Conservation (phyloP, 1,140 invertebrate species). For the Stegodyphus mimosarum region DNA sequence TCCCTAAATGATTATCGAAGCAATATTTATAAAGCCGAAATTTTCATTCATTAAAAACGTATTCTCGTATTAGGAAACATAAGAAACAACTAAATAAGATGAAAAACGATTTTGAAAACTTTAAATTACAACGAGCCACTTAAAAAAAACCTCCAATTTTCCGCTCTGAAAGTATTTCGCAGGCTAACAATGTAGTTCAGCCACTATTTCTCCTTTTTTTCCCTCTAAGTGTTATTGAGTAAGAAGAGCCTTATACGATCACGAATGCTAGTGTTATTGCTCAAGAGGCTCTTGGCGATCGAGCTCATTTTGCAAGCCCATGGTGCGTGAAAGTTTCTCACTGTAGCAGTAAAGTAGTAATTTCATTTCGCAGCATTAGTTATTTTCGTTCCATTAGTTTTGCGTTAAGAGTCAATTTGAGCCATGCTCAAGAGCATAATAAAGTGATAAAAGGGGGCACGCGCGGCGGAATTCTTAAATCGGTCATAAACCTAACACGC, state of each 20-base stretch:
- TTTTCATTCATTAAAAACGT: neutral
- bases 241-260: neutral
- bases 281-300: neutral
- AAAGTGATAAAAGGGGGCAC: constrained; percentile 28
- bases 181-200: constrained; percentile 23
- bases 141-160: constrained; percentile 46
- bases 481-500: constrained; percentile 54
- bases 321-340: constrained; percentile 30
- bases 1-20: no score
- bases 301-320: constrained; percentile 42
- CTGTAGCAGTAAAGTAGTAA: constrained; percentile 19
- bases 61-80: neutral
- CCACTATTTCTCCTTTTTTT: constrained; percentile 4
- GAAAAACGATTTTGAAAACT: neutral
- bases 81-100: neutral
- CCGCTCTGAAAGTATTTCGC: constrained; percentile 25
- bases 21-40: neutral
- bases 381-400: constrained; percentile 53
- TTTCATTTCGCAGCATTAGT: constrained; percentile 55
- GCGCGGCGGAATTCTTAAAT: constrained; percentile 27
- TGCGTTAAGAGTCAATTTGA: constrained; percentile 51
- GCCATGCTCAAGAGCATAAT: constrained; percentile 46
- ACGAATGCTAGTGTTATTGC: constrained; percentile 29
- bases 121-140: neutral
- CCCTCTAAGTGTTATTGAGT: constrained; percentile 16